Percentiles rank a stretch among this genome's conserved stretches.
Conservation (phyloP, 2,113 vertebrate genomes). For the Colossoma macropomum region DNA sequence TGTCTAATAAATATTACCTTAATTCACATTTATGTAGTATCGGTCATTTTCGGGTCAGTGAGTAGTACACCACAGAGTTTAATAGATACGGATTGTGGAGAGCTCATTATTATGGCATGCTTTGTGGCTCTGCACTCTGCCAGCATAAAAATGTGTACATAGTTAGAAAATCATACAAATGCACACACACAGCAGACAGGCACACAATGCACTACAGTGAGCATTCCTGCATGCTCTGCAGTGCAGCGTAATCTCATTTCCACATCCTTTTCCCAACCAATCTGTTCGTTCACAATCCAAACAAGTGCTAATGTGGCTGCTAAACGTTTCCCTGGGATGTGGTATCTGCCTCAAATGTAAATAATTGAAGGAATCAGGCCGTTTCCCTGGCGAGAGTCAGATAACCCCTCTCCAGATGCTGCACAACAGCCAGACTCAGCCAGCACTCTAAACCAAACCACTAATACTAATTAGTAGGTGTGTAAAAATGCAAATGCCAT, state of each 20-base stretch:
- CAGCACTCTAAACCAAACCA: constrained; percentile 3
- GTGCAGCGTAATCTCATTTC: background rate
- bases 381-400: constrained; percentile 21
- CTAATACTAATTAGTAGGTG: background rate
- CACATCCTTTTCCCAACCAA: constrained; percentile 7
- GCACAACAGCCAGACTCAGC: background rate
- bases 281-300: constrained; percentile 35
- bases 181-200: background rate
- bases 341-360: constrained; percentile 33
- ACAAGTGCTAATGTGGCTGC: constrained; percentile 37
- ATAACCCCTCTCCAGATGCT: constrained; percentile 25
- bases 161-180: background rate
- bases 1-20: no score
- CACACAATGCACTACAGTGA: background rate
- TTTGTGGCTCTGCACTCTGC: background rate
- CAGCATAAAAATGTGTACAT: background rate
- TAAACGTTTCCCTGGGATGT: background rate
- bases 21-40: background rate
- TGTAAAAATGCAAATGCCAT: background rate
- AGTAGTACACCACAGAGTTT: background rate
- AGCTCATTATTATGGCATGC: background rate
- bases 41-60: no score
- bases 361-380: constrained; percentile 46
- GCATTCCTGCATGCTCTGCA: background rate
- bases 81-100: background rate